These are phyloP conservation scores for Parnassius glacialis DNA, from an alignment of 2,888 invertebrate species.

Conservation along the genomic window DNA sequence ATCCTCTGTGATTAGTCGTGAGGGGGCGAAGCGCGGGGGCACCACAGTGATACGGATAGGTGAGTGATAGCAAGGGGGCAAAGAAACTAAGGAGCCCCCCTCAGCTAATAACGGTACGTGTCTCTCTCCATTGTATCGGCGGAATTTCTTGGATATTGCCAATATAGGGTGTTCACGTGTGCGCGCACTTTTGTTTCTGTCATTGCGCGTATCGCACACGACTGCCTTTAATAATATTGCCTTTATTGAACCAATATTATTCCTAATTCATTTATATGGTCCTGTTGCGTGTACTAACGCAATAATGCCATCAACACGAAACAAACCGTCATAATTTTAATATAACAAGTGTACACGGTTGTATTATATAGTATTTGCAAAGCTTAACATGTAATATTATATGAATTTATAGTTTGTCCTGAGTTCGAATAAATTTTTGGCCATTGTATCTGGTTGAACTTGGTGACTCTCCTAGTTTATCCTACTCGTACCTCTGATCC, in stretches of 20 bases:
- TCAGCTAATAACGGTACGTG: constrained; percentile 72
- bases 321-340: constrained; percentile 2
- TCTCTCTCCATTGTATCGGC: constrained; percentile 73
- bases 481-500: too few relatives aligned
- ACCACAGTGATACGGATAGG: constrained; percentile 70
- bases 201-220: constrained; percentile 47
- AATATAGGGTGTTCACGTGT: constrained; percentile 73
- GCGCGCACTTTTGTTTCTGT: constrained; percentile 67
- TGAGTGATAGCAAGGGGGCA: constrained; percentile 77
- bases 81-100: constrained; percentile 67
- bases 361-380: too few relatives aligned
- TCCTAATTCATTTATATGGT: constrained; percentile 20
- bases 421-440: too few relatives aligned
- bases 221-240: constrained; percentile 37
- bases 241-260: constrained; percentile 34
- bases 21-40: constrained; percentile 48
- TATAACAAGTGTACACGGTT: too few relatives aligned
- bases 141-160: constrained; percentile 77
- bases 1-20: constrained; percentile 79
- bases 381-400: too few relatives aligned
- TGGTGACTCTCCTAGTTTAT: too few relatives aligned
- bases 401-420: too few relatives aligned
- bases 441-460: too few relatives aligned
- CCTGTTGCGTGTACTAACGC: constrained; percentile 17
- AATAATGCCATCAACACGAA: constrained; percentile 13